Evolutionary conservation across 53 echinoderm and acorn worm genomes (phyloP), one percentile per base, ranked within the genome.

Genomic region (Echinarachnius parma): DNA sequence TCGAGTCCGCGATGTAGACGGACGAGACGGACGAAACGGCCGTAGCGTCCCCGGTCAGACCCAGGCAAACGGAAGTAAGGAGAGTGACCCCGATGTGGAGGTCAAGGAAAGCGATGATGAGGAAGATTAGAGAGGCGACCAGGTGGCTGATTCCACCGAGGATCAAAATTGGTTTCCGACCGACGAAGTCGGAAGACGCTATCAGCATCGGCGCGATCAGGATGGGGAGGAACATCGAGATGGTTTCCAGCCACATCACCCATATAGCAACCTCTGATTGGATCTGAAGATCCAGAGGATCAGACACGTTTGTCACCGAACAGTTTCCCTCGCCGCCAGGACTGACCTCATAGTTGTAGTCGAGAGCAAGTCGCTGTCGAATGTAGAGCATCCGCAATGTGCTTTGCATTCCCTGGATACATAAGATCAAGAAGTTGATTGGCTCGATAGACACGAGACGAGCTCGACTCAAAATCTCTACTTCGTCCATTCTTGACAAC

Each of bases 1-100:
- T 32, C 0, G 69, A 59, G 55, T 83, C 83, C n/a, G 83, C 83
- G 31, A 83, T 59, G 28, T 83, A 83, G 1, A 78, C 67, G 59
- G 69, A 59, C 13, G 59, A 31, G 15, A 83, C 53, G 5, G 61
- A 31, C 2, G 26, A 13, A 23, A 68, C 31, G 3, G 70, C 53
- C 11, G 31, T 44, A 13, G 70, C 54, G 70, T 77, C 83, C 2
- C 83, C 83, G 23, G 69, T 69, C 5, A 77, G 10, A 1, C 83
- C 83, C 21, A 83, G 68, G 10, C 59, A 35, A 4, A 61, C 66
- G 25, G 68, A 61, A 3, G 39, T 55, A 4, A 57, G 25, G 42
- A 83, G 11, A 2, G 61, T 60, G 1, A 83, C 60, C 0, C 25
- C 39, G 20, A 83, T 50, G 23, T 67, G 83, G 2, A 60, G 20